A percentile compares a stretch with the other conserved stretches of the same genome.
Evolutionary conservation across 2,113 vertebrate genomes (phyloP).

Genomic region (Cebidichthys violaceus): DNA sequence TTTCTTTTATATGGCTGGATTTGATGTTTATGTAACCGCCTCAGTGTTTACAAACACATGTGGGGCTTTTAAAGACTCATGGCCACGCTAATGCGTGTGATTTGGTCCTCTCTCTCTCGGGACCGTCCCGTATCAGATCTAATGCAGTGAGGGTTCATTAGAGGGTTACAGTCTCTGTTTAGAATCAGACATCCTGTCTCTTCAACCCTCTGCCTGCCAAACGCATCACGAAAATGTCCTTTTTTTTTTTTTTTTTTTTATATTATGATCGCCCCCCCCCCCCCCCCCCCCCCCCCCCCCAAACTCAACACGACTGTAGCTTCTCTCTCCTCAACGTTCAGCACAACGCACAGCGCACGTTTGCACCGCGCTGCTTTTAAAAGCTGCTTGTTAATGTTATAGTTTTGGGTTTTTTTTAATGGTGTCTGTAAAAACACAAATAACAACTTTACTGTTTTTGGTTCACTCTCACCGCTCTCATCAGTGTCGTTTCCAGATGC

Average conservation of each 20-base stretch:
- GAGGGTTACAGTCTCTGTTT: constrained; percentile 47
- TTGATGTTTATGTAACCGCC: not conserved
- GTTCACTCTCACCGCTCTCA: not conserved
- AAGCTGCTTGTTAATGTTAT: not conserved
- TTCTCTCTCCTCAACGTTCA: not conserved
- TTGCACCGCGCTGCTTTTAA: not conserved
- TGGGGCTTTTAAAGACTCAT: constrained; percentile 20
- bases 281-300: too few relatives aligned
- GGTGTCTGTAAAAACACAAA: not conserved
- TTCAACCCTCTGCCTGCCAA: constrained; percentile 35
- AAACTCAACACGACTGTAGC: not conserved
- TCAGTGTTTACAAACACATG: constrained; percentile 19
- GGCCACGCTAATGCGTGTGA: constrained; percentile 18
- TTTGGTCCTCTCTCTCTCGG: constrained; percentile 33
- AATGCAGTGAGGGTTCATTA: not conserved
- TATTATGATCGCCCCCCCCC: constrained; percentile 28
- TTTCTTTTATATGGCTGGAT: not conserved
- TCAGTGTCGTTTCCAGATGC: not conserved
- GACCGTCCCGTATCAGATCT: constrained; percentile 53
- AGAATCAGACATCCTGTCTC: constrained; percentile 61
- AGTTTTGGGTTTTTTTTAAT: not conserved
- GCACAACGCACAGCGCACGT: not conserved
- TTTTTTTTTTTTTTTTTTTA: too few relatives aligned
- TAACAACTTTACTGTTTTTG: not conserved
- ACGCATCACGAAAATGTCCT: constrained; percentile 34